A percentile compares a stretch with the other conserved stretches of the same genome.
These are phyloP conservation scores for Cyanoramphus novaezelandiae DNA, from an alignment of 2,113 vertebrate species.

Conservation along the genomic window DNA sequence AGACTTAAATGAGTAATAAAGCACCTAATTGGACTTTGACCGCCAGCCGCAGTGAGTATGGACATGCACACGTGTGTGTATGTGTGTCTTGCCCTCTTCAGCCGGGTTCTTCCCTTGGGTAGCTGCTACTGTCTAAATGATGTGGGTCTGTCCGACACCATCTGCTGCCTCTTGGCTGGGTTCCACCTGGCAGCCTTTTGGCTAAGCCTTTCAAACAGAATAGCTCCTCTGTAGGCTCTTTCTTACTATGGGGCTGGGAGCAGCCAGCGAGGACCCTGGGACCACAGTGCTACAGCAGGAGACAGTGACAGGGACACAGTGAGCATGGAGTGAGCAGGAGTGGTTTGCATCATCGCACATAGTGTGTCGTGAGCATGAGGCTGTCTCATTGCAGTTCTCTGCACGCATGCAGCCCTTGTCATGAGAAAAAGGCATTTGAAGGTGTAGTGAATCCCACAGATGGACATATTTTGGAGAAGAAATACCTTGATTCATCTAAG, in stretches of 20 bases:
- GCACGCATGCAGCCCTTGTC: background rate
- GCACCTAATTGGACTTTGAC: background rate
- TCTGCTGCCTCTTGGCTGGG: conserved; percentile 2
- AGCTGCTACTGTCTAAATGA: background rate
- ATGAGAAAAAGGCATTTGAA: background rate
- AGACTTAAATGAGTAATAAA: background rate
- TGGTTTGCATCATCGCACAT: rapidly evolving
- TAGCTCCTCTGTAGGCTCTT: background rate
- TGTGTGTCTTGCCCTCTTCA: background rate
- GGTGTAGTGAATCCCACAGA: background rate
- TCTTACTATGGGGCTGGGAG: background rate
- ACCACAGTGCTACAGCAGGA: rapidly evolving
- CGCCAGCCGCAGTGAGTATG: rapidly evolving
- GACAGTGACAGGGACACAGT: too few species aligned
- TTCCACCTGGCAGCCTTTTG: conserved; percentile 14
- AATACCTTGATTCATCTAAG: background rate
- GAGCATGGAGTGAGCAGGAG: too few species aligned
- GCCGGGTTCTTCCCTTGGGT: background rate
- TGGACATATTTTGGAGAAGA: background rate
- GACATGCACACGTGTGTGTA: background rate
- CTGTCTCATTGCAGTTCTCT: background rate
- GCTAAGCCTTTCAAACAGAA: background rate
- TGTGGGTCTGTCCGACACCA: background rate
- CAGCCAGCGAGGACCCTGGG: background rate
- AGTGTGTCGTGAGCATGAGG: rapidly evolving